Evolutionary conservation across 2,888 invertebrate species (phyloP).

Genomic region (Tuberolachnus salignus): DNA sequence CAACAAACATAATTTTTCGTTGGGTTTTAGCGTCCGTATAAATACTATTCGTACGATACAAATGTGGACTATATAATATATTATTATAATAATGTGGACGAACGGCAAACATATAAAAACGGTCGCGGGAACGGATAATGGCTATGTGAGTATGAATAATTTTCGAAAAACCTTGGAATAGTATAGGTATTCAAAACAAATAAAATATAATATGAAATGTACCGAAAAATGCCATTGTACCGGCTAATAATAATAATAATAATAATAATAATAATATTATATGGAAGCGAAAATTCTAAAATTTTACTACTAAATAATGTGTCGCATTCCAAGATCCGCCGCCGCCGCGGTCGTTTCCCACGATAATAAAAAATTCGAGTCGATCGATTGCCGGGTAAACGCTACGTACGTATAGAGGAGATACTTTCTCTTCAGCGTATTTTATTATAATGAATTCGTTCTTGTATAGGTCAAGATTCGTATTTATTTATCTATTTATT

Average conservation of each 20-base stretch:
- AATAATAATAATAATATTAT: not conserved
- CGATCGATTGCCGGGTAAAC: constrained; percentile 11
- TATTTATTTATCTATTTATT: constrained; percentile 27
- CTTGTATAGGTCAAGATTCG: constrained; percentile 48
- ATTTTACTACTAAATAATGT: constrained; percentile 34
- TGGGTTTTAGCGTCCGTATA: too few species aligned
- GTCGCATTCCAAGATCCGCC: constrained; percentile 28
- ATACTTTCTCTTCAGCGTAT: constrained; percentile 39
- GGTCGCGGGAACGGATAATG: too few species aligned
- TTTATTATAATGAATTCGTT: constrained; percentile 36
- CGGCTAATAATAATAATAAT: not conserved
- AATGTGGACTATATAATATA: too few species aligned
- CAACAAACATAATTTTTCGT: too few species aligned
- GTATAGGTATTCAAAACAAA: not conserved
- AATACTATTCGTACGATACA: too few species aligned
- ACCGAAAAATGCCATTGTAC: constrained; percentile 47
- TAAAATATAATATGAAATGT: constrained; percentile 6
- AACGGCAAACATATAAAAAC: too few species aligned
- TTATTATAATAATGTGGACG: too few species aligned
- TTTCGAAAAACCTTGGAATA: constrained; percentile 31
- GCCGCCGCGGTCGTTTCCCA: constrained; percentile 21
- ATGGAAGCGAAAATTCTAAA: constrained; percentile 35
- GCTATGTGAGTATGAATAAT: constrained; percentile 1
- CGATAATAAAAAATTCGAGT: constrained; percentile 34
- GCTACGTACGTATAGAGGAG: too few species aligned